These are phyloP conservation scores for Dascillus cervinus DNA, from an alignment of 2,888 invertebrate genomes.

Conservation along the genomic window DNA sequence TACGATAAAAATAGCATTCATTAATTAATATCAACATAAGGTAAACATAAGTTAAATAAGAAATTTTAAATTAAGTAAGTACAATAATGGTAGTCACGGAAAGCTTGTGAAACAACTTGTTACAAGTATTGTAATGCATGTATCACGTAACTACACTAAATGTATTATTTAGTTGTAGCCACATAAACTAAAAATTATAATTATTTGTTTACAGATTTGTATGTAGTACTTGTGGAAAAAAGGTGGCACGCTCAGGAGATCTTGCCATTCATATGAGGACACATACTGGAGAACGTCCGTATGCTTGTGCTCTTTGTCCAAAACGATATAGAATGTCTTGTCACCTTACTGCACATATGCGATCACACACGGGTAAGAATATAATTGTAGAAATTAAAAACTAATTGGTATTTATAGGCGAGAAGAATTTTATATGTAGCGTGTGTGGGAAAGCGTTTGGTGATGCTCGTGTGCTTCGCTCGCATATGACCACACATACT, in stretches of 20 bases:
- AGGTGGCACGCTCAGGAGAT: conserved; percentile 31
- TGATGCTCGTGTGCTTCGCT: conserved; percentile 17
- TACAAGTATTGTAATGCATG: no score
- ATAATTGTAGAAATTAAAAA: neutral
- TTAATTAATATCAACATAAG: no score
- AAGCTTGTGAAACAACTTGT: no score
- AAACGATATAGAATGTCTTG: conserved; percentile 33
- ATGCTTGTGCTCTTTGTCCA: conserved; percentile 28
- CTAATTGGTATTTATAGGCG: conserved; percentile 17
- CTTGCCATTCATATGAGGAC: conserved; percentile 30
- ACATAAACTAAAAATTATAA: neutral
- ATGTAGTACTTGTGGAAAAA: conserved; percentile 31
- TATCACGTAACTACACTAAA: no score
- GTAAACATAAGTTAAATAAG: no score
- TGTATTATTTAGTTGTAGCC: no score
- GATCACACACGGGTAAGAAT: conserved; percentile 27
- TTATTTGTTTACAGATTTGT: conserved; percentile 23
- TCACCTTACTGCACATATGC: conserved; percentile 32
- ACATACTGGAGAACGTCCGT: conserved; percentile 32
- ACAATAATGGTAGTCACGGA: no score
- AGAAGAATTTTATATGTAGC: conserved; percentile 21
- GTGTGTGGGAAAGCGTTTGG: conserved; percentile 22
- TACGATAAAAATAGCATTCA: no score
- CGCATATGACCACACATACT: conserved; percentile 22
- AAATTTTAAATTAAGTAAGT: no score